Base-by-base conservation (phyloP, 2,888 invertebrate genomes). In the Ypsolopha scabrella region DNA sequence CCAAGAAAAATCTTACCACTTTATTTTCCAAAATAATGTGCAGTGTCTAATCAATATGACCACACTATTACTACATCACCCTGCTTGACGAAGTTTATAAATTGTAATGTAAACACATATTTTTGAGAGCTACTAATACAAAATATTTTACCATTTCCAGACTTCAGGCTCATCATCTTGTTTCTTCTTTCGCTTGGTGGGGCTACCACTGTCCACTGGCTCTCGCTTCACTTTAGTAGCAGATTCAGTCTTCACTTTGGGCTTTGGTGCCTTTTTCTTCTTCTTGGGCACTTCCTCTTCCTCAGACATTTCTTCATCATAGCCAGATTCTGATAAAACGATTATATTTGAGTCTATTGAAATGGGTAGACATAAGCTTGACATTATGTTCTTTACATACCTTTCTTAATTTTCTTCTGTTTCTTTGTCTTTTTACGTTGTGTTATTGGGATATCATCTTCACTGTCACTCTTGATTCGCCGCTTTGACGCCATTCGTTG, bases 111-210 rank as follows among this genome's bases (percentile, higher is more conserved):
- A 24, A 24, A 24, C 4, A 3, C 24, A 39, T 39, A 9, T n/a
- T 39, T 39, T 39, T 39, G 9, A 6, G 11, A 39, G 39, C 9
- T n/a, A n/a, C n/a, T n/a, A n/a, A 11, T 2, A 39, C 39, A n/a
- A 6, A 39, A 39, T 48, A 41, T 75, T 89, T 88, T 82, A 95
- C 96, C 96, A 96, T 89, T 95, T 94, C 96, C 96, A 96, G 53
- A 96, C 95, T 81, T 95, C 94, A 63, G 88, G 90, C 60, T 91
- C 90, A 57, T 94, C 93, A 51, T 95, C 95, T 60, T 92, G 92
- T 68, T 94, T 94, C 72, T 94, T 94, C 72, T 92, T 94, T 52
- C 89, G 90, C 59, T 91, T 92, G 43, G 89, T 89, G 47, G 91
- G 90, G 60, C 88, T 82, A 62, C 80, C 65, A 43, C 70, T 67